phyloP scores from a whole-genome alignment of 2,888 invertebrate species.

The Volucella zonaria region DNA sequence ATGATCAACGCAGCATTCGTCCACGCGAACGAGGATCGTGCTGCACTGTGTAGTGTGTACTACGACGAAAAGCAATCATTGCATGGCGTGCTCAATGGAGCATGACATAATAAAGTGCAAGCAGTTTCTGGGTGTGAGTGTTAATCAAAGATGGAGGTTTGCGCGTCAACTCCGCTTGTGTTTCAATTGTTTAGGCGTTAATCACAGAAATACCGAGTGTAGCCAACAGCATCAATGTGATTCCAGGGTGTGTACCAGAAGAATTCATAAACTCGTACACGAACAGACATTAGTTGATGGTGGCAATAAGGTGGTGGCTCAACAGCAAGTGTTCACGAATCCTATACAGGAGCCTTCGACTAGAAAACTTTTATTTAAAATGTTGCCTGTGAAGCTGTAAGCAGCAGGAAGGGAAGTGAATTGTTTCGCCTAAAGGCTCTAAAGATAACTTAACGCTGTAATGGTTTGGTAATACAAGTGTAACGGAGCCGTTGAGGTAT shows the following conservation, averaged over 20 bases:
- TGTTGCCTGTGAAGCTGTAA: not conserved
- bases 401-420: no score
- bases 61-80: not conserved
- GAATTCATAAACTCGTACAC: not conserved
- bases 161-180: no score
- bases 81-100: not conserved
- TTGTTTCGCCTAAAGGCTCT: no score
- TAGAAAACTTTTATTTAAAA: conserved; percentile 6
- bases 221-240: no score
- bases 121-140: not conserved
- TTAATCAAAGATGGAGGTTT: no score
- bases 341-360: conserved; percentile 16
- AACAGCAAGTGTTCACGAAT: not conserved
- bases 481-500: conserved; percentile 13
- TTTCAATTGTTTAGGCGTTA: no score
- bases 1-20: not conserved
- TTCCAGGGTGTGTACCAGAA: not conserved
- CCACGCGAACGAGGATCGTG: not conserved
- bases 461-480: no score
- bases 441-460: no score
- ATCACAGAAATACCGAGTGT: no score
- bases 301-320: not conserved
- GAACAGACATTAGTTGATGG: not conserved
- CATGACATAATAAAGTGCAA: conserved; percentile 4
- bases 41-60: not conserved